Percentiles rank a stretch among this genome's conserved stretches.
Evolutionary conservation across 2,113 vertebrate genomes (phyloP).

Genomic region (Marmota flaviventris): DNA sequence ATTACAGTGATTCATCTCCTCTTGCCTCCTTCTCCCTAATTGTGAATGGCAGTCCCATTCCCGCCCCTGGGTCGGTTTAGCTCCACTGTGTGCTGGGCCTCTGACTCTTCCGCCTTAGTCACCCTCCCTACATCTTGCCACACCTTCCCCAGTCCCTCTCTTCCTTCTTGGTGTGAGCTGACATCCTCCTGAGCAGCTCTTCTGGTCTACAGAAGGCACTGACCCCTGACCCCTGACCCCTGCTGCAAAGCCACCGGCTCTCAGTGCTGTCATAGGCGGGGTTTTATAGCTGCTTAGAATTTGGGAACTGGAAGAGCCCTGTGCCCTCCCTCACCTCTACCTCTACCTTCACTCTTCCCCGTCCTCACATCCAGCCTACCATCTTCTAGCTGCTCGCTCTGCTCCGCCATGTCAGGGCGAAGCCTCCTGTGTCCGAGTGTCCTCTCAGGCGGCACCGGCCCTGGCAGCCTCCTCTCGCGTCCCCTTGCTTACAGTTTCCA

Average conservation of each 20-base stretch:
- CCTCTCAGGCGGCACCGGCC: neutral
- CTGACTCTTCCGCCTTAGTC: neutral
- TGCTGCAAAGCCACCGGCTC: neutral
- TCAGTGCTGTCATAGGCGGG: too few species aligned
- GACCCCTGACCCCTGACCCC: neutral
- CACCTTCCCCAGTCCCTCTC: neutral
- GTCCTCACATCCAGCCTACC: accelerated
- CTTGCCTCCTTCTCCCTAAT: neutral
- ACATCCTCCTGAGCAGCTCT: neutral
- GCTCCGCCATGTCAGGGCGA: accelerated
- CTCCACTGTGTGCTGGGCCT: neutral
- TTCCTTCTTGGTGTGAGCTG: neutral
- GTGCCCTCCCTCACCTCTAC: accelerated
- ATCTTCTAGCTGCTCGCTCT: neutral
- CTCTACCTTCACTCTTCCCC: neutral
- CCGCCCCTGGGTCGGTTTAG: neutral
- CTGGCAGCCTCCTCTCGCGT: neutral
- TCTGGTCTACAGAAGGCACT: neutral
- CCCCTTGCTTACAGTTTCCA: conserved; percentile 63
- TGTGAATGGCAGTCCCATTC: neutral
- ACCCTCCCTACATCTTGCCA: neutral
- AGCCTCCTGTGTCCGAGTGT: neutral
- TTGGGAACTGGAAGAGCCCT: neutral
- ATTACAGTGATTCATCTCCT: conserved; percentile 33
- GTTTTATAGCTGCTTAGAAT: neutral